Evolutionary conservation across 92 coral and sea anemone genomes (phyloP).

Genomic region (Epizoanthus scotinus): DNA sequence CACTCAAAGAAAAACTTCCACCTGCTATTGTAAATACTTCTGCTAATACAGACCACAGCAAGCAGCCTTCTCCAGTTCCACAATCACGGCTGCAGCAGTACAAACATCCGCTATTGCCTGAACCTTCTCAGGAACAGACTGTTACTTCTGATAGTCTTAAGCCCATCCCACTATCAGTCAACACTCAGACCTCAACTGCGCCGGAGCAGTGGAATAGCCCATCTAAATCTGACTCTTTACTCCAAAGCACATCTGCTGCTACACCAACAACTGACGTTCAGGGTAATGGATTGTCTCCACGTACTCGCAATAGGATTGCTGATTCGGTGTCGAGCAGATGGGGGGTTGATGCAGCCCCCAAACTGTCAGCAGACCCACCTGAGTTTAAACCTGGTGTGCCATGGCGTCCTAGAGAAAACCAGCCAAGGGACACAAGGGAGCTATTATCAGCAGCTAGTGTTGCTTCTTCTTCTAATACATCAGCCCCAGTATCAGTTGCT

Average conservation of each 20-base stretch:
- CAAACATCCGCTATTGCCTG: conserved; percentile 89
- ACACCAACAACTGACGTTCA: conserved; percentile 25
- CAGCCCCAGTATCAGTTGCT: conserved; percentile 38
- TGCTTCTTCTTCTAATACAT: conserved; percentile 15
- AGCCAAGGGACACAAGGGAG: conserved; percentile 52
- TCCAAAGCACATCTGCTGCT: conserved; percentile 24
- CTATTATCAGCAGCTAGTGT: conserved; percentile 19
- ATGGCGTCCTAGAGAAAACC: conserved; percentile 81
- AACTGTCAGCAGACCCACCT: conserved; percentile 96
- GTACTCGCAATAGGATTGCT: conserved; percentile 64
- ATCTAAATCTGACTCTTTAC: conserved; percentile 53
- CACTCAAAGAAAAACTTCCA: conserved; percentile 21
- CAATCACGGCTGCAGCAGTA: conserved; percentile 95
- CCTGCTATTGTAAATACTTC: conserved; percentile 43
- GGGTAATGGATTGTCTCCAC: conserved; percentile 61
- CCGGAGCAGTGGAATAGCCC: conserved; percentile 42
- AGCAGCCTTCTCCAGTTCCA: conserved; percentile 88
- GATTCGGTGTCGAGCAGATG: conserved; percentile 98
- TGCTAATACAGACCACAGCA: conserved; percentile 63
- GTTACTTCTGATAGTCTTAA: conserved; percentile 37
- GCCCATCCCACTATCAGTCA: conserved; percentile 44
- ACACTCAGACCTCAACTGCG: conserved; percentile 45
- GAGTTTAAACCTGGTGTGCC: conserved; percentile 99
- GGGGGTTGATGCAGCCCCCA: conserved; percentile 99
- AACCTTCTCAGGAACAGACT: conserved; percentile 51